Evolutionary conservation across 2,797 vertebrate genomes (phyloP), one percentile per base, ranked within the genome.

Genomic region (Eulemur mongoz): DNA sequence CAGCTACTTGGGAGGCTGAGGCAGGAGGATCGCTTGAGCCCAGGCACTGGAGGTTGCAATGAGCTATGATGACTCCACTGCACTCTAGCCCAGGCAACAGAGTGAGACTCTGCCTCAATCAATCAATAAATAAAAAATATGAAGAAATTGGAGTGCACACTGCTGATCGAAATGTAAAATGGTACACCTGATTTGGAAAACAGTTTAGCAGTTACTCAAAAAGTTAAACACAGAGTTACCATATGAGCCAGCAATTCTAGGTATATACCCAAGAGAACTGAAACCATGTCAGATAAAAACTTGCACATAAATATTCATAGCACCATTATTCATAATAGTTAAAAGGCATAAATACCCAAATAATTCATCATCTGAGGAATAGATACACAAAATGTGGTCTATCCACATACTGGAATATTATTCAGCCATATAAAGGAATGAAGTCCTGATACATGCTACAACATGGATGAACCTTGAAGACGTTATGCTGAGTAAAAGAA

Each of bases 131-230:
- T 63, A 32, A 96, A 59, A 81, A 43, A 76, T 54, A 30, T 54
- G 61, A 70, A 27, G 17, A 91, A 82, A 86, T 7, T 76, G 43
- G 61, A 91, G 32, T 25, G n/a, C n/a, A 86, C 22, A 91, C 38
- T 63, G 32, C 63, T 79, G 18, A 23, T 69, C 25, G 63, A 90
- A 75, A 63, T 78, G 45, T 52, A 78, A 91, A 78, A 78, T 32
- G 61, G 84, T 38, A 13, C 43, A 82, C n/a, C 69, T 89, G 22
- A 45, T 96, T 91, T 88, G 69, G 52, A 76, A 91, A 91, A 91
- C 30, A 78, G n/a, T 91, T 94, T 83, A 45, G 61, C 54, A 70
- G 32, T 38, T 88, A 75, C 48, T 94, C 70, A 94, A 79, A 92
- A 92, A 92, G 78, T 83, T 88, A 94, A 82, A 82, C 54, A 48